Evolutionary conservation across 2,113 vertebrate genomes (phyloP).

Genomic region (Ptyas mucosa): DNA sequence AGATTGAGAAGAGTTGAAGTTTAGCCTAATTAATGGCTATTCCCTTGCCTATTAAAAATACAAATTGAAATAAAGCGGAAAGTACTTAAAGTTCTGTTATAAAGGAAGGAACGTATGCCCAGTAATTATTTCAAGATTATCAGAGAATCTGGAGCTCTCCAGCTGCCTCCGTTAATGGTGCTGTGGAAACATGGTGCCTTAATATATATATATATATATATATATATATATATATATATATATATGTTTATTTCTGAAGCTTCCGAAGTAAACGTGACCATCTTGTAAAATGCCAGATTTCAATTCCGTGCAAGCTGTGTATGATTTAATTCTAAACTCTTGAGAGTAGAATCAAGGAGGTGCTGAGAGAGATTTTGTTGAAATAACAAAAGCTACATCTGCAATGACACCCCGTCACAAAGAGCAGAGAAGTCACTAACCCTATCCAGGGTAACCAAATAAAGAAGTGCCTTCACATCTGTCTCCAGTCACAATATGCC

Average conservation of each 20-base stretch:
- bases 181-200: background rate
- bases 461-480: background rate
- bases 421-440: background rate
- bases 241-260: background rate
- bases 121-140: slow-evolving; percentile 3
- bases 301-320: background rate
- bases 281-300: background rate
- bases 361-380: background rate
- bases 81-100: slow-evolving; percentile 16
- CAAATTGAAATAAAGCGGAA: slow-evolving; percentile 16
- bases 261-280: background rate
- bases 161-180: background rate
- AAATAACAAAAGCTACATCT: background rate
- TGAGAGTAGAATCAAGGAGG: background rate
- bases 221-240: too few relatives aligned
- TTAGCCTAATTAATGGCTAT: slow-evolving; percentile 14
- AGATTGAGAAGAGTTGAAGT: background rate
- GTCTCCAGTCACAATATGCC: background rate
- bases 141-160: background rate
- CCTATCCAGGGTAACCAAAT: background rate
- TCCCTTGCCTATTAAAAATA: slow-evolving; percentile 2
- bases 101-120: background rate
- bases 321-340: background rate
- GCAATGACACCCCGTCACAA: background rate
- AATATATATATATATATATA: background rate